Percentiles rank a stretch among this genome's conserved stretches.
Conservation (phyloP, 2,113 vertebrate species). For the Ailurus styani region DNA sequence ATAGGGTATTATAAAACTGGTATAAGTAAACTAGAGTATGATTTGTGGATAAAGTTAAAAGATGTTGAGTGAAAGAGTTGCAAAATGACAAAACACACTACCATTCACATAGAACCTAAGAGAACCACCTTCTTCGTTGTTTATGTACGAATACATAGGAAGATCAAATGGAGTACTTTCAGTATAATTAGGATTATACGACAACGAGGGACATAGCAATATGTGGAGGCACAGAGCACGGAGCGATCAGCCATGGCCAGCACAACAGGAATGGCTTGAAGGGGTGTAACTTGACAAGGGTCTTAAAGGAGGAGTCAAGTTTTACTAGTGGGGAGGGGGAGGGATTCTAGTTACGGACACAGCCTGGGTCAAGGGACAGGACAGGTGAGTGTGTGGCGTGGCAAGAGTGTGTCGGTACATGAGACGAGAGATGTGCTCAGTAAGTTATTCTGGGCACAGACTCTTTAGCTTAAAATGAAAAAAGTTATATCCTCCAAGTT, state of each 20-base stretch:
- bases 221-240: not conserved
- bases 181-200: too few species aligned
- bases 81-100: not conserved
- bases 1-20: not conserved
- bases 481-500: not conserved
- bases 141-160: not conserved
- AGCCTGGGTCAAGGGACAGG: not conserved
- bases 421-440: not conserved
- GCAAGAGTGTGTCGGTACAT: not conserved
- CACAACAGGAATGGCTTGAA: not conserved
- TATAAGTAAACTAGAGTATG: not conserved
- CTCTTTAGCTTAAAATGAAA: not conserved
- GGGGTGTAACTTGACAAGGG: not conserved
- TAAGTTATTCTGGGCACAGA: not conserved
- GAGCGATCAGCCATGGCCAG: not conserved
- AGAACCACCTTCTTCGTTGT: not conserved
- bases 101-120: not conserved
- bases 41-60: not conserved
- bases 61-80: not conserved
- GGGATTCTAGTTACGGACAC: rapidly evolving
- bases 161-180: not conserved
- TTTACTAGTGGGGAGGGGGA: not conserved
- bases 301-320: not conserved
- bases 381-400: rapidly evolving
- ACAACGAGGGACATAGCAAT: rapidly evolving